phyloP scores from a whole-genome alignment of 2,888 invertebrate species.

The Pterostichus madidus region DNA sequence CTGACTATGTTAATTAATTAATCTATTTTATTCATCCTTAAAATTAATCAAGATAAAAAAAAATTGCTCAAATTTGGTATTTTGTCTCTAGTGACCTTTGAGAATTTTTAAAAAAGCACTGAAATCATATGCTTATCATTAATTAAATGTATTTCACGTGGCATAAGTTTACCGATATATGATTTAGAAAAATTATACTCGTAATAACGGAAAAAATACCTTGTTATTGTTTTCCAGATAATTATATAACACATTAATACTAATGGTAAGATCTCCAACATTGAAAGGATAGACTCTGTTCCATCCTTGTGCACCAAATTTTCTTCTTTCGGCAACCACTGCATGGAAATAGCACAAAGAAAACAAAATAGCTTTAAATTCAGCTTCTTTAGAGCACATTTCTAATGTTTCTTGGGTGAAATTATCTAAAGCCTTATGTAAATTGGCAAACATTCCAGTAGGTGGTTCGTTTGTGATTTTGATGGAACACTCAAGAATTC shows the following conservation, averaged over 20 bases:
- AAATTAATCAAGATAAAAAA: too few species aligned
- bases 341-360: conserved; percentile 97
- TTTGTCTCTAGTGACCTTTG: too few species aligned
- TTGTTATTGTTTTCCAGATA: conserved; percentile 93
- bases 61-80: too few species aligned
- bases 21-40: too few species aligned
- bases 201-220: conserved; percentile 72
- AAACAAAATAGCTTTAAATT: conserved; percentile 94
- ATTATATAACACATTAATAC: conserved; percentile 93
- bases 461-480: conserved; percentile 98
- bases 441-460: conserved; percentile 95
- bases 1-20: too few species aligned
- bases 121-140: too few species aligned
- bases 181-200: too few species aligned
- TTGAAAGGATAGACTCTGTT: conserved; percentile 90
- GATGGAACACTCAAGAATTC: conserved; percentile 94
- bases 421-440: conserved; percentile 95
- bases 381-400: conserved; percentile 94
- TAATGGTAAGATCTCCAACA: conserved; percentile 93
- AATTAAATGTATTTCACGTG: too few species aligned
- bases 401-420: conserved; percentile 96
- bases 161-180: too few species aligned
- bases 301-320: conserved; percentile 97
- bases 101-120: too few species aligned
- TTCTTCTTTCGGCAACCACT: conserved; percentile 93